Evolutionary conservation across 1,140 invertebrate genomes (phyloP), one percentile per base, ranked within the genome.

Genomic region (Chymomyza costata): DNA sequence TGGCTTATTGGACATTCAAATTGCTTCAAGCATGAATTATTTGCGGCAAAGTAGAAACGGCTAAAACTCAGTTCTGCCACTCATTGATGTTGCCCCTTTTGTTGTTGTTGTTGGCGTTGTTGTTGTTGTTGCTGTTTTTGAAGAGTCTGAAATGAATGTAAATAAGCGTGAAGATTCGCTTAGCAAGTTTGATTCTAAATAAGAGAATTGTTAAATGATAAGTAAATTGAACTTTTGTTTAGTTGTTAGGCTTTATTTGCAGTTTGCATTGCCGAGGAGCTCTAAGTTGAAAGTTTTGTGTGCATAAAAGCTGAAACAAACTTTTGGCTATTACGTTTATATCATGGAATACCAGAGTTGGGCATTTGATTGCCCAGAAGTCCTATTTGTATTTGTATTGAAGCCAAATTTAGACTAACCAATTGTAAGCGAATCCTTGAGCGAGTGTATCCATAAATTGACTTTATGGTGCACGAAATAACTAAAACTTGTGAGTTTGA

Each of bases 21-120:
- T 66, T 71, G 66, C 62, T 67, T 80, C 66, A 78, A 78, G 71
- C 71, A 78, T 78, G 71, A 78, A 78, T 78, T 78, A 78, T 78
- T 66, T 62, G 58, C 62, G 58, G 64, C 63, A 43, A 62, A 46
- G 38, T 47, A 39, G 46, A 46, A n/a, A n/a, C n/a, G n/a, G 11
- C 3, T n/a, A 41, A 34, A 44, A n/a, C n/a, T 43, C 19, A 25
- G 7, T 14, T n/a, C n/a, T n/a, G 37, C 37, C n/a, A n/a, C n/a
- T 25, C 18, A 18, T 30, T 56, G 30, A 30, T 40, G 18, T 40
- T 47, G 3, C 25, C n/a, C n/a, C n/a, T n/a, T n/a, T n/a, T 40
- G 16, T 6, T 30, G 19, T 18, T 45, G 21, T 10, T 41, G 15
- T 32, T 46, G 44, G 10, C 44, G n/a, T 13, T 50, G 45, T 49